Evolutionary conservation across 2,888 invertebrate genomes (phyloP).

Genomic region (Torymus auratus): DNA sequence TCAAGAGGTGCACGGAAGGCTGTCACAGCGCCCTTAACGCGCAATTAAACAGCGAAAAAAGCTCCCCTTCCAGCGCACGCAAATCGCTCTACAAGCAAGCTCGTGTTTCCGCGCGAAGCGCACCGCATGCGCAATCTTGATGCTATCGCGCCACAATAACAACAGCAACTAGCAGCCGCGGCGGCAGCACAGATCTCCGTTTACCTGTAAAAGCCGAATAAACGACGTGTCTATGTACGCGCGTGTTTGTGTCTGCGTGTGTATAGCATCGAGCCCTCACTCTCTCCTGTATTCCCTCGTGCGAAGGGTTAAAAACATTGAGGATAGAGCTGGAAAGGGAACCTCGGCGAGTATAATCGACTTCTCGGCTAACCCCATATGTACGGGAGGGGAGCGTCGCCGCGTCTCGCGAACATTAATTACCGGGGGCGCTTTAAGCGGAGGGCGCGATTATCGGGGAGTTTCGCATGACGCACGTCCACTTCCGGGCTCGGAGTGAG

Average conservation of each 20-base stretch:
- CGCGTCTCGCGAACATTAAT: constrained; percentile 60
- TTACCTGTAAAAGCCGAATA: constrained; percentile 39
- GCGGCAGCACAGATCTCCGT: background rate
- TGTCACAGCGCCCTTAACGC: constrained; percentile 6
- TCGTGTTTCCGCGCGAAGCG: constrained; percentile 3
- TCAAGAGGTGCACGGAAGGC: background rate
- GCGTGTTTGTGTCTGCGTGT: too few relatives aligned
- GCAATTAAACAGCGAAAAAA: constrained; percentile 8
- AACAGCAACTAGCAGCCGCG: background rate
- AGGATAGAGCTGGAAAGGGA: too few relatives aligned
- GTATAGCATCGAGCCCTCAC: too few relatives aligned
- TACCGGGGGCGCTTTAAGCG: constrained; percentile 59
- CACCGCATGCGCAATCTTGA: too few relatives aligned
- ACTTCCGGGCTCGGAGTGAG: constrained; percentile 43
- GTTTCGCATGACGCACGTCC: constrained; percentile 62
- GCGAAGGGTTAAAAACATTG: too few relatives aligned
- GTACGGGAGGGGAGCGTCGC: background rate
- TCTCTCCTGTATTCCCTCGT: too few relatives aligned
- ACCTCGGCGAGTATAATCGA: constrained; percentile 15
- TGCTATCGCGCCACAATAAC: background rate
- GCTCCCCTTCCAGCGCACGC: background rate
- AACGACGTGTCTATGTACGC: background rate
- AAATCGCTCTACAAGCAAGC: constrained; percentile 15
- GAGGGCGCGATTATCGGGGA: constrained; percentile 61
- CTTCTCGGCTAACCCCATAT: background rate